These are phyloP conservation scores for Drosophila kuntzei DNA, from an alignment of 2,888 invertebrate genomes.

Conservation along the genomic window DNA sequence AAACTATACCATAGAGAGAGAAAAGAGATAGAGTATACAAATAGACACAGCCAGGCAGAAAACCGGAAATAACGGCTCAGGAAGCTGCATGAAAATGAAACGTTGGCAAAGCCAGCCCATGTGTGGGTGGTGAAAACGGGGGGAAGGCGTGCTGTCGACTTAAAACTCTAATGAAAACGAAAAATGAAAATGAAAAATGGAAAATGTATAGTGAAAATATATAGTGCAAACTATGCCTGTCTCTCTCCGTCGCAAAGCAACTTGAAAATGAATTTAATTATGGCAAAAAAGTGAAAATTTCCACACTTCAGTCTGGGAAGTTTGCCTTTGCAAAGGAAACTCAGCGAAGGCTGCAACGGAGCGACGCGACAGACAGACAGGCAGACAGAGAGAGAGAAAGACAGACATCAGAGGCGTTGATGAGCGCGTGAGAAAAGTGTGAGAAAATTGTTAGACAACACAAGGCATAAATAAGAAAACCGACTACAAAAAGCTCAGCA, in stretches of 20 bases:
- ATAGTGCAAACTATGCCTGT: conserved; percentile 33
- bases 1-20: conserved; percentile 58
- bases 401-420: conserved; percentile 50
- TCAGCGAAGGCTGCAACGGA: conserved; percentile 15
- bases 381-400: not conserved
- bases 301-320: conserved; percentile 80
- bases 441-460: conserved; percentile 76
- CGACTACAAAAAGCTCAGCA: conserved; percentile 29
- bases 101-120: conserved; percentile 41
- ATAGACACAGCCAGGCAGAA: conserved; percentile 68
- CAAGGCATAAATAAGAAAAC: conserved; percentile 67
- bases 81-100: conserved; percentile 80
- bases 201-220: conserved; percentile 64
- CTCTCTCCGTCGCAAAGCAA: conserved; percentile 39
- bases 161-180: conserved; percentile 68
- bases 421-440: conserved; percentile 62
- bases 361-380: conserved; percentile 6
- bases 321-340: conserved; percentile 56
- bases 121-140: not conserved
- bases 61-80: conserved; percentile 78
- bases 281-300: conserved; percentile 82
- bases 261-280: conserved; percentile 83
- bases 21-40: conserved; percentile 41
- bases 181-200: conserved; percentile 57
- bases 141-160: conserved; percentile 37